Conservation (phyloP, 2,888 invertebrate species). For the Drosophila nigricruria region DNA sequence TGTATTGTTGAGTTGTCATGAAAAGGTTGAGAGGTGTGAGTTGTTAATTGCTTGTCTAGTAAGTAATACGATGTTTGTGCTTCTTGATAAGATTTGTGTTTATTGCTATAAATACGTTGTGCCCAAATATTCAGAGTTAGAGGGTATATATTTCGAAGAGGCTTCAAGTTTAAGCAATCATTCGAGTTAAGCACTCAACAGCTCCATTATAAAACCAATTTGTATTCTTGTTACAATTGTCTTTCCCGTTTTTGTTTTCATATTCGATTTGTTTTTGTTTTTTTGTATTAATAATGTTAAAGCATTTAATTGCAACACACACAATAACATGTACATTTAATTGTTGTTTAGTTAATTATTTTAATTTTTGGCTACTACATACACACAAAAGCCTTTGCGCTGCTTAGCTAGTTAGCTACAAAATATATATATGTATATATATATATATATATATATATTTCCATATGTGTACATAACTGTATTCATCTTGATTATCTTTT, state of each 20-base stretch:
- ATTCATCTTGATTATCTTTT: constrained; percentile 30
- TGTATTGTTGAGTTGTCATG: constrained; percentile 45
- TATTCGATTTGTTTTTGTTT: constrained; percentile 15
- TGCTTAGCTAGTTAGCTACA: constrained; percentile 69
- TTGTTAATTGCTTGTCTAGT: constrained; percentile 40
- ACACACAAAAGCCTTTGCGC: constrained; percentile 75
- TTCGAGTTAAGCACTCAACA: constrained; percentile 68
- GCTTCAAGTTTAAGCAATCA: constrained; percentile 27
- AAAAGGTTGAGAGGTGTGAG: constrained; percentile 49
- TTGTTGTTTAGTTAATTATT: constrained; percentile 62
- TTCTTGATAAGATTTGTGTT: constrained; percentile 39
- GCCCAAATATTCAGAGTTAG: constrained; percentile 50
- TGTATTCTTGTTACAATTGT: constrained; percentile 23
- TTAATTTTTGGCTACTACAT: constrained; percentile 69
- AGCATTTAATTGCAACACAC: constrained; percentile 68
- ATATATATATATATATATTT: constrained; percentile 35
- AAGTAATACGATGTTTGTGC: constrained; percentile 39
- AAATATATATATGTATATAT: constrained; percentile 60
- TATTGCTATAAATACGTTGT: constrained; percentile 56
- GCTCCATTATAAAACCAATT: constrained; percentile 75
- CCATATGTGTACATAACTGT: constrained; percentile 46
- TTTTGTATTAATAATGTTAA: constrained; percentile 54
- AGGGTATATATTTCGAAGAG: constrained; percentile 29
- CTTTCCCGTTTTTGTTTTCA: constrained; percentile 15
- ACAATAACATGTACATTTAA: constrained; percentile 66